phyloP scores from a whole-genome alignment of 2,888 invertebrate species.

The Capitulum mitella region DNA sequence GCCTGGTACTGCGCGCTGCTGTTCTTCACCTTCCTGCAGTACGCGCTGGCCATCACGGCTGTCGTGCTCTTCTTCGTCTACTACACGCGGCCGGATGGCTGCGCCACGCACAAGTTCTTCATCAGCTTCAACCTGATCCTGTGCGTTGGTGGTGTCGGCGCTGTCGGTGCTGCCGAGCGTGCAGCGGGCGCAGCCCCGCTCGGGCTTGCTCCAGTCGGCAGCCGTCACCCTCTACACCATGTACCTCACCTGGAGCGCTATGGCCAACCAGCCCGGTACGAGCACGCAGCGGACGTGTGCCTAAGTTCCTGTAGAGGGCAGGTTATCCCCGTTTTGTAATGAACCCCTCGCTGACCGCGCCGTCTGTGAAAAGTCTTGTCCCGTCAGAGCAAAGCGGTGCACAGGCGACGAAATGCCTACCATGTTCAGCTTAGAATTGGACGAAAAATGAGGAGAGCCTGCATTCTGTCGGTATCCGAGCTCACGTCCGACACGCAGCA shows the following conservation, averaged over 20 bases:
- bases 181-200: slow-evolving; percentile 83
- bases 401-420: no score
- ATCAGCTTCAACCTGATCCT: slow-evolving; percentile 91
- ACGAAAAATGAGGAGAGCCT: no score
- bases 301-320: no score
- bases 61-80: slow-evolving; percentile 77
- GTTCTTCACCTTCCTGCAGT: slow-evolving; percentile 71
- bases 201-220: slow-evolving; percentile 59
- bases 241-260: slow-evolving; percentile 96
- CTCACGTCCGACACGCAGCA: no score
- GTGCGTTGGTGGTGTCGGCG: slow-evolving; percentile 70
- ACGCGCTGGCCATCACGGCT: slow-evolving; percentile 68
- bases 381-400: no score
- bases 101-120: slow-evolving; percentile 90
- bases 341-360: no score
- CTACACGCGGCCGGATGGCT: slow-evolving; percentile 71
- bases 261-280: slow-evolving; percentile 71
- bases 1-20: slow-evolving; percentile 57
- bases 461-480: no score
- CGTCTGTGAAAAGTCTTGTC: no score
- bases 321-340: no score
- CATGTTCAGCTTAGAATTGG: no score
- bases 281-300: no score
- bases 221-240: slow-evolving; percentile 70
- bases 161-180: slow-evolving; percentile 84